These are phyloP conservation scores for Cantharis rufa DNA, from an alignment of 2,888 invertebrate genomes.

Conservation along the genomic window DNA sequence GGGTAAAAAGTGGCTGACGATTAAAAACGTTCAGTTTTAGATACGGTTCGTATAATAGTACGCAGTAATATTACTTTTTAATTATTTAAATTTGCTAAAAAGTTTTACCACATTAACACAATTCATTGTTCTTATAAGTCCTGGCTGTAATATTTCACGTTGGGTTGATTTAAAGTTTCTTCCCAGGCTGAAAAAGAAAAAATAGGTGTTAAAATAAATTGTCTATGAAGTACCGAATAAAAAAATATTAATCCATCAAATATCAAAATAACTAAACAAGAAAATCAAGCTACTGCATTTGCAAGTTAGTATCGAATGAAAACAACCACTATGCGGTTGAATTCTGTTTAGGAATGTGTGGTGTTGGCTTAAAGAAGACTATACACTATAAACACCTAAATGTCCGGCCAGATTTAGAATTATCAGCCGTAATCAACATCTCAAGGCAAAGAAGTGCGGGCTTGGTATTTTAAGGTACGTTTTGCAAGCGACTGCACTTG, in stretches of 20 bases:
- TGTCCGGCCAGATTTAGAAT: too few relatives aligned
- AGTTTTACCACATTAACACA: conserved; percentile 3
- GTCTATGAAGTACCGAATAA: too few relatives aligned
- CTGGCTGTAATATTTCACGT: conserved; percentile 64
- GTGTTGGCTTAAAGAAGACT: too few relatives aligned
- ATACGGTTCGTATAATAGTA: neutral
- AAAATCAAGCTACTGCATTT: too few relatives aligned
- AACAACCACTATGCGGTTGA: too few relatives aligned
- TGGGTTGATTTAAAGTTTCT: conserved; percentile 62
- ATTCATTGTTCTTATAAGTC: conserved; percentile 50
- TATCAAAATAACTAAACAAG: neutral
- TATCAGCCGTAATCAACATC: too few relatives aligned
- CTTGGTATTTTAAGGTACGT: too few relatives aligned
- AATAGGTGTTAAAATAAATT: neutral
- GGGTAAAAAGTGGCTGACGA: neutral
- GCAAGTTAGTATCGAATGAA: too few relatives aligned
- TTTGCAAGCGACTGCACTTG: too few relatives aligned
- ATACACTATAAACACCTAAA: too few relatives aligned
- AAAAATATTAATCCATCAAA: neutral
- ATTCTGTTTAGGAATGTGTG: too few relatives aligned
- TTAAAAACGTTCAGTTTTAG: conserved; percentile 5
- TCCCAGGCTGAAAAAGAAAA: conserved; percentile 70
- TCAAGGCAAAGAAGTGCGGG: too few relatives aligned
- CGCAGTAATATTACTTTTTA: neutral
- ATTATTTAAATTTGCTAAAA: conserved; percentile 24